These are phyloP conservation scores for Vannuccia rotundouncinata DNA, from an alignment of 2,888 invertebrate species.

Conservation along the genomic window DNA sequence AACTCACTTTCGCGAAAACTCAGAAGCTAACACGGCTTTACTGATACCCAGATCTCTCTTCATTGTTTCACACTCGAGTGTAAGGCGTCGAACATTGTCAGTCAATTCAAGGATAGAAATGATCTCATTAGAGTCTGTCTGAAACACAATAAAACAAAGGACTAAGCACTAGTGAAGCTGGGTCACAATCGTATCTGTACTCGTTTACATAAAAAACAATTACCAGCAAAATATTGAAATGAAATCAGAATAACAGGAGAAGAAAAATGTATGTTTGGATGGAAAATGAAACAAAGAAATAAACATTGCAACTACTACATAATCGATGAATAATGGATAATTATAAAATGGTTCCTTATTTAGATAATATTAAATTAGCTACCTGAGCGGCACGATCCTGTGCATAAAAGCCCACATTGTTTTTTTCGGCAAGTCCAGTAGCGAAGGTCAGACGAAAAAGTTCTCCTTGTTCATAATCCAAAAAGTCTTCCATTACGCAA, in stretches of 20 bases:
- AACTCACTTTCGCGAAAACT: conserved; percentile 32
- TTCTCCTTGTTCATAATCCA: neutral
- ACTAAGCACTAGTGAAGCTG: no score
- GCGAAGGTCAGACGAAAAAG: neutral
- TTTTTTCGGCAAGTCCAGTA: conserved; percentile 45
- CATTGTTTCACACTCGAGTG: conserved; percentile 22
- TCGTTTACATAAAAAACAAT: no score
- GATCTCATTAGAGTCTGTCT: conserved; percentile 53
- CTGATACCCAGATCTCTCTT: conserved; percentile 35
- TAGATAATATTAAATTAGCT: no score
- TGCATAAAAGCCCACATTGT: conserved; percentile 54
- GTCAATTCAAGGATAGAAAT: conserved; percentile 53
- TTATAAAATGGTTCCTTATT: no score
- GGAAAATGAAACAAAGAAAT: no score
- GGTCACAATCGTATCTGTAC: no score
- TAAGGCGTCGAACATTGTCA: conserved; percentile 47
- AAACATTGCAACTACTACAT: no score
- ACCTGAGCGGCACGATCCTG: conserved; percentile 48
- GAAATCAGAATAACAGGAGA: no score
- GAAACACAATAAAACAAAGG: neutral
- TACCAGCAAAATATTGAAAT: no score
- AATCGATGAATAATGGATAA: no score
- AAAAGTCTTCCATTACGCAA: neutral
- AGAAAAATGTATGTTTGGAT: no score
- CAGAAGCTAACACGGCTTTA: conserved; percentile 29